Evolutionary conservation across 1,140 invertebrate species (phyloP), one percentile per base, ranked within the genome.

Genomic region (Meloidogyne chitwoodi): DNA sequence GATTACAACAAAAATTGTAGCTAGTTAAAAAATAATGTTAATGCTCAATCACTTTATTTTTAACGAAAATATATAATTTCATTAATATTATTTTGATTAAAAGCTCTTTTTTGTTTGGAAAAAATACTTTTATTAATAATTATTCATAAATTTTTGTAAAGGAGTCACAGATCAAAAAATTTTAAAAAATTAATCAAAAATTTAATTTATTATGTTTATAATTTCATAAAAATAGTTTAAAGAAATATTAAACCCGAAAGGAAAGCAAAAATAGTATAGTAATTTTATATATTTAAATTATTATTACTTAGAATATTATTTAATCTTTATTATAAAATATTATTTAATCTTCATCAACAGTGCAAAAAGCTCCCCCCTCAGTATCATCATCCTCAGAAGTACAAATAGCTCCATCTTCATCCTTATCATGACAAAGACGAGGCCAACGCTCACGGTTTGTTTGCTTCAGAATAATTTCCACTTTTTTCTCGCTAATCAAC

Each of bases 391-490:
- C n/a, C 5, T 56, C 48, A 16, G n/a, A 56, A 56, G 2, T 19
- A 56, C 12, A 56, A 56, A 56, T n/a, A n/a, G 48, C 48, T n/a
- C 48, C 48, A 56, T 8, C 48, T n/a, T 38, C 34, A 38, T n/a
- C 48, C n/a, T 56, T n/a, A n/a, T 56, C 48, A 56, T 56, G n/a
- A 19, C 48, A 56, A 56, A 56, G 48, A 56, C 48, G 48, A 56
- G 48, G 48, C 48, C 48, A 56, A n/a, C n/a, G 48, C 26, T 92
- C 91, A 2, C 92, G 89, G 82, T 94, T 93, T 1, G 90, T 91
- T 89, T 98, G 98, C 78, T 91, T 92, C 83, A 98, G 85, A 83
- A 93, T 94, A 14, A 98, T 92, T 89, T 98, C 96, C 24, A 96
- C 91, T 91, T 98, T 98, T 22, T 94, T 93, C 64, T 92, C 92